These are phyloP conservation scores for Chloroceryle amazona DNA, from an alignment of 2,797 vertebrate genomes.

Conservation along the genomic window DNA sequence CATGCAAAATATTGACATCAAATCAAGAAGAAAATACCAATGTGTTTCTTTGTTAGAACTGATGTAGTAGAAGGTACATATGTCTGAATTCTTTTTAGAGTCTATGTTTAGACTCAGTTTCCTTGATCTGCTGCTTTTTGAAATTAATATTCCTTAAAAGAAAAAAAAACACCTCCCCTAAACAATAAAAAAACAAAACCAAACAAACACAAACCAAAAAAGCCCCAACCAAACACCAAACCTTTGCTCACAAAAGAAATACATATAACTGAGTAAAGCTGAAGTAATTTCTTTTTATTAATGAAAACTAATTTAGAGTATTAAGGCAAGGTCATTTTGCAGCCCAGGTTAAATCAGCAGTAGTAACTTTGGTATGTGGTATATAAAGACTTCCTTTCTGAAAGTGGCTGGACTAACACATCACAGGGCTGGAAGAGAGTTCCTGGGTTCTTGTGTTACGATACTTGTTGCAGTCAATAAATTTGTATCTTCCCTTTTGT, in stretches of 20 bases:
- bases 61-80: not conserved
- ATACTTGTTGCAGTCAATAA: not conserved
- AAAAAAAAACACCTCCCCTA: too few species aligned
- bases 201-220: not conserved
- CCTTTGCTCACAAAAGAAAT: not conserved
- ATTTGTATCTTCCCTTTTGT: not conserved
- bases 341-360: not conserved
- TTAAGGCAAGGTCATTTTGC: slow-evolving; percentile 2
- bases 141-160: not conserved
- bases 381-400: not conserved
- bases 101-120: not conserved
- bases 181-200: too few species aligned
- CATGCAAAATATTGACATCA: not conserved
- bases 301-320: not conserved
- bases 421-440: not conserved
- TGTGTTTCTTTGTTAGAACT: not conserved
- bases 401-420: not conserved
- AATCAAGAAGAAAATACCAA: not conserved
- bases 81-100: not conserved
- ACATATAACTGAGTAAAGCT: not conserved
- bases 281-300: not conserved
- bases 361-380: not conserved
- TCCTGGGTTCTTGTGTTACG: not conserved
- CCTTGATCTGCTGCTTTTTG: not conserved
- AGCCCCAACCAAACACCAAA: not conserved